Evolutionary conservation across 2,113 vertebrate genomes (phyloP), one percentile per base, ranked within the genome.

Genomic region (Pipra filicauda): DNA sequence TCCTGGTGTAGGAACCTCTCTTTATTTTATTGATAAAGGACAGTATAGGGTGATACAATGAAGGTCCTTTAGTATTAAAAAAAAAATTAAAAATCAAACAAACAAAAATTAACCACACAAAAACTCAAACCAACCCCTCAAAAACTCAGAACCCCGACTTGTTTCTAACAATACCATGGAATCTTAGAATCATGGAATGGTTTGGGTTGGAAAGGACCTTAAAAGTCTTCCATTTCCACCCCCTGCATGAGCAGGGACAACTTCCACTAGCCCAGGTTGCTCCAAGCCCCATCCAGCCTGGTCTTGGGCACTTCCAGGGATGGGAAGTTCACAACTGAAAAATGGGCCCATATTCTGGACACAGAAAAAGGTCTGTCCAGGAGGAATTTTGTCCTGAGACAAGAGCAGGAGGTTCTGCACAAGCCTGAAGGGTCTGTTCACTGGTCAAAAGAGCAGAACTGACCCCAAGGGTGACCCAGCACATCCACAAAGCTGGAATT

Each of bases 401-500:
- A 43, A 46, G 49, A 69, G 39, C 52, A 39, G 39, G 39, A 33
- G 26, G 49, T 51, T 55, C 23, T 6, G 23, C 30, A 10, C 18
- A 1, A 24, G 14, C 54, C 49, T 28, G 55, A 41, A 19, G 55
- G 65, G 6, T 3, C 6, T 21, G 28, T 8, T 39, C 41, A 18
- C 28, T 5, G 1, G 8, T 1, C 8, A 33, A 8, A 31, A 28
- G 49, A 67, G 27, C 18, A 23, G 35, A 9, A 51, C 5, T 7
- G 20, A 31, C 20, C 54, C 51, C 9, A 12, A 16, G 44, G 30
- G 21, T 28, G 55, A 31, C 15, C 52, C 3, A 18, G 12, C 7
- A 4, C 1, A 12, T 5, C 15, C 57, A 30, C 31, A 37, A 0
- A 30, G 3, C 24, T 2, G 11, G 11, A 66, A 27, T 3, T 26